These are phyloP conservation scores for Apogon talboti DNA, from an alignment of 2,797 vertebrate genomes.

Conservation along the genomic window DNA sequence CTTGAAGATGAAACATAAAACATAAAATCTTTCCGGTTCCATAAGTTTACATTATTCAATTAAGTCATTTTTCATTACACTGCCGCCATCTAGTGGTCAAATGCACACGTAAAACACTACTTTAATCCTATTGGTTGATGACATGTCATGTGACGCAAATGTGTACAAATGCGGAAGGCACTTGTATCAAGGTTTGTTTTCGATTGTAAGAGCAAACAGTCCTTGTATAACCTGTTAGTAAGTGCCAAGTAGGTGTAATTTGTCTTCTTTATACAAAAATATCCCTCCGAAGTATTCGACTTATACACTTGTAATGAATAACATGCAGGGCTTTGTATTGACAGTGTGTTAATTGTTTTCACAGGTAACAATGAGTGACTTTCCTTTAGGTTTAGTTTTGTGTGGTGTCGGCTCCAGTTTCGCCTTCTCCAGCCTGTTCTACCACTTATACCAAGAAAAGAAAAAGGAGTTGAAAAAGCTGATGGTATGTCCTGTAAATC, in stretches of 20 bases:
- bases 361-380: conserved; percentile 69
- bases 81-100: conserved; percentile 56
- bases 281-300: no score
- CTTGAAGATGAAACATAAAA: no score
- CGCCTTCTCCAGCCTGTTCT: conserved; percentile 78
- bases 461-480: conserved; percentile 71
- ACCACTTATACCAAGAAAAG: conserved; percentile 76
- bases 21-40: no score
- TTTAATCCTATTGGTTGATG: conserved; percentile 54
- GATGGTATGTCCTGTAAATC: conserved; percentile 52
- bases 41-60: no score
- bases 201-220: neutral
- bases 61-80: neutral
- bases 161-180: neutral
- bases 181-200: conserved; percentile 51
- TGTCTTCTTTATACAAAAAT: no score
- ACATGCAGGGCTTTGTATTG: neutral
- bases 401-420: conserved; percentile 77
- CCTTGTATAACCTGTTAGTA: fast-evolving
- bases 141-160: conserved; percentile 18
- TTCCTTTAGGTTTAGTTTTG: conserved; percentile 59
- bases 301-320: no score
- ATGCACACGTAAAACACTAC: fast-evolving
- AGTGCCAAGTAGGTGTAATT: conserved; percentile 35
- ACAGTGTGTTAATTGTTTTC: neutral